Evolutionary conservation across 2,113 vertebrate species (phyloP), one percentile per base, ranked within the genome.

Genomic region (Chrysemys picta): DNA sequence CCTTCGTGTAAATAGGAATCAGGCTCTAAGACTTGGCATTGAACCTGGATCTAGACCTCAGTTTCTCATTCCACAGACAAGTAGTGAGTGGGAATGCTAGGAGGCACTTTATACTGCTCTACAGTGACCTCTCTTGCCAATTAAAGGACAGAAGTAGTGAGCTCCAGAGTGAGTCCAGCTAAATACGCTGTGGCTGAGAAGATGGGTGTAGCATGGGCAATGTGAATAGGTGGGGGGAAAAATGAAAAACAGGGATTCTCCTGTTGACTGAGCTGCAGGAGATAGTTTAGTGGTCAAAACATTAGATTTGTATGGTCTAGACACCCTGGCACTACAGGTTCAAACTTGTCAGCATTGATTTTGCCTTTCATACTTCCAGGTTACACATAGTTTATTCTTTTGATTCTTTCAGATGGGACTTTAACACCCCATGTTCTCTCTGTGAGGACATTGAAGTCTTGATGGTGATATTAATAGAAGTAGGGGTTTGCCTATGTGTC

Each of bases 381-480:
- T 24, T 91, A 14, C 1, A 57, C 25, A 11, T 12, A 53, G 3
- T 85, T 90, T 79, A 35, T 90, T 91, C 38, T 87, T 5, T 69
- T 78, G 0, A 42, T 27, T 62, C 4, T 57, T 57, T 57, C 25
- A 27, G 24, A 27, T 57, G 54, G 72, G 75, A 45, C 6, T 2
- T 62, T 87, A 80, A 9, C 80, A 88, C 10, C 5, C 3, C 3
- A 59, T 38, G 10, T 9, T 81, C 35, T 11, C 1, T 38, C 3
- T 83, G 0, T 56, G 45, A 0, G 0, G 45, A 75, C 49, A 38
- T 86, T 54, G 45, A 72, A 49, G 3, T 83, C 57, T 84, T 54
- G 76, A 21, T 76, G 22, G 2, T 90, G 38, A 47, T 86, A 10
- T 94, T 82, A 78, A 25, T 16, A 82, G 12, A 72, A 65, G 5